Evolutionary conservation across 35 echinoderm and acorn worm genomes (phyloP).

Genomic region (Anneissia japonica): DNA sequence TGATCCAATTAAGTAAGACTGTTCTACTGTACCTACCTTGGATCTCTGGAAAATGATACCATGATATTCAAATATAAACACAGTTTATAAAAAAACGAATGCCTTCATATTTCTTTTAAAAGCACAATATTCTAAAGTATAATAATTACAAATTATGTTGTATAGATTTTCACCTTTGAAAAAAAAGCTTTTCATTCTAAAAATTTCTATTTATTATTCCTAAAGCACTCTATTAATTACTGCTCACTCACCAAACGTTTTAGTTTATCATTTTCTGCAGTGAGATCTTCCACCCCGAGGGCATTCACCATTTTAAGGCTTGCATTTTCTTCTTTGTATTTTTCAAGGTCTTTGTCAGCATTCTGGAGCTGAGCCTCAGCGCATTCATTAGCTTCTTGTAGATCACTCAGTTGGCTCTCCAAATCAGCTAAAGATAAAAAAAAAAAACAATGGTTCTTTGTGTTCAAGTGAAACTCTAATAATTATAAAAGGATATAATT

Average conservation of each 20-base stretch:
- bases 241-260: not conserved
- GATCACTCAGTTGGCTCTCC: constrained; percentile 16
- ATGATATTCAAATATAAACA: too few species aligned
- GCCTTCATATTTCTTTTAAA: too few species aligned
- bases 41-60: too few species aligned
- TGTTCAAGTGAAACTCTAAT: not conserved
- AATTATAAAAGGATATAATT: not conserved
- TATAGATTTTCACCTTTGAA: too few species aligned
- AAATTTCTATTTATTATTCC: too few species aligned
- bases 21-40: too few species aligned
- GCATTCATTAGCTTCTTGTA: constrained; percentile 20
- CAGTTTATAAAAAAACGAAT: too few species aligned
- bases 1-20: too few species aligned
- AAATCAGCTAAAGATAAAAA: constrained; percentile 2
- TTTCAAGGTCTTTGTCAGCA: not conserved
- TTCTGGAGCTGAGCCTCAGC: not conserved
- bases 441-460: not conserved
- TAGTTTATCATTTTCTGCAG: constrained; percentile 3
- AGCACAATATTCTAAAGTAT: too few species aligned
- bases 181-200: too few species aligned
- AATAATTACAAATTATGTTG: too few species aligned
- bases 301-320: constrained; percentile 5
- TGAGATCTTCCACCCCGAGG: not conserved
- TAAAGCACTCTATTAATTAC: not conserved
- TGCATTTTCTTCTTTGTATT: constrained; percentile 14